Evolutionary conservation across 2,113 vertebrate species (phyloP), one percentile per base, ranked within the genome.

Genomic region (Periophthalmodon schlosseri): DNA sequence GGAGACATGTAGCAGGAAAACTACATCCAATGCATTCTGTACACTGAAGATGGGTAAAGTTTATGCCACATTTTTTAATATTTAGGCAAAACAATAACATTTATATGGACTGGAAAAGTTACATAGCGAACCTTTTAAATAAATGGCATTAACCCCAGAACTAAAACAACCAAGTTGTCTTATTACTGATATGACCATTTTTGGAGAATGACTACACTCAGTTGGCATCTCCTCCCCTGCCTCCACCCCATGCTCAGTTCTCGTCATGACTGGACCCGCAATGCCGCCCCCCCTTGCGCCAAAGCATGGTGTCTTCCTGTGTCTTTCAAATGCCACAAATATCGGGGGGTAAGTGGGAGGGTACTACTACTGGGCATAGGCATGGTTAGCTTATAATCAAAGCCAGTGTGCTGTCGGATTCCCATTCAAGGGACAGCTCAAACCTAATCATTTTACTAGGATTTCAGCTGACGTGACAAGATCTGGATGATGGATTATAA

Each of bases 191-290:
- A 20, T 36, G 16, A 61, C 16, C 24, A 18, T 61, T 60, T 61
- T 61, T 82, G 77, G 77, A 80, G 70, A 24, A 85, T 92, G 90
- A 92, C 91, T 88, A 85, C 70, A 87, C 84, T 92, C 80, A 54
- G 80, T 87, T 89, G 90, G 89, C 86, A 91, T 93, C 88, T 90
- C 84, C 71, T 78, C 71, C 58, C 61, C 60, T 57, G 68, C 24
- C 64, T 75, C 68, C 47, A 65, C 68, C 63, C 52, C 39, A 75
- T 79, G 72, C 70, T 61, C 64, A 68, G 75, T 84, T 82, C 68
- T 77, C 75, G 47, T 83, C 77, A 77, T 72, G 78, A 70, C 73
- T 74, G 81, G 79, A 76, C 78, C 83, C 82, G 93, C 91, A 93
- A 91, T 91, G 86, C 80, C 82, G 5, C 23, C 63, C 64, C 78